Base-by-base conservation (phyloP, 2,888 invertebrate species). In the Lithophane leautieri region DNA sequence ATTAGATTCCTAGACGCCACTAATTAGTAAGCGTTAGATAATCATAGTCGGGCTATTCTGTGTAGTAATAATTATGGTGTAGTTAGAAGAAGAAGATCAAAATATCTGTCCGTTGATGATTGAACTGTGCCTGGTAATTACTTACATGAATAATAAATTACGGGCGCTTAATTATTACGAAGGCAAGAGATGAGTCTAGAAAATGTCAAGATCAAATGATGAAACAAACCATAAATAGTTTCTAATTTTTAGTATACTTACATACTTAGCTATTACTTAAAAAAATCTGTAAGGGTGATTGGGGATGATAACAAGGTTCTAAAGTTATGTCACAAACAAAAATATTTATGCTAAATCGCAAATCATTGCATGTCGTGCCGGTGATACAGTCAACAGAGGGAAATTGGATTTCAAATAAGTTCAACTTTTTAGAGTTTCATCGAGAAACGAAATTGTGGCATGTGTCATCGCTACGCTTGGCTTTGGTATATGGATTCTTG, bases 341-440 rank as follows among this genome's bases (percentile, higher is more conserved):
- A 69, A 70, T 19, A 34, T 44, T 67, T 44, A 28, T 52, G 22
- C 11, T 25, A 11, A 70, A 76, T 52, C 22, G 22, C 25, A 50
- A 76, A 47, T 56, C 47, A 67, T 62, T 63, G 34, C 16, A 73
- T 63, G 56, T 58, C 34, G 34, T 56, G 62, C 50, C 25, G 25
- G 60, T 65, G 22, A 44, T 65, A 58, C 25, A 50, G 34, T 52
- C 34, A 67, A 68, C 54, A 73, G 56, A 28, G 42, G 52, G 67
- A 73, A 78, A 79, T 79, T 56, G 52, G 44, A 73, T 58, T 69
- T 60, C 22, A 65, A 65, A 73, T 47, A 56, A 6, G 34, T 34
- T 34, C 22, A 40, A 54, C 25, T 66, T 60, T 70, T 70, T 22
- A 34, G 73, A 67, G 50, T 42, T 69, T 28, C n/a, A 56, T 12